Evolutionary conservation across 2,888 invertebrate species (phyloP).

Genomic region (Dorcus hopei): DNA sequence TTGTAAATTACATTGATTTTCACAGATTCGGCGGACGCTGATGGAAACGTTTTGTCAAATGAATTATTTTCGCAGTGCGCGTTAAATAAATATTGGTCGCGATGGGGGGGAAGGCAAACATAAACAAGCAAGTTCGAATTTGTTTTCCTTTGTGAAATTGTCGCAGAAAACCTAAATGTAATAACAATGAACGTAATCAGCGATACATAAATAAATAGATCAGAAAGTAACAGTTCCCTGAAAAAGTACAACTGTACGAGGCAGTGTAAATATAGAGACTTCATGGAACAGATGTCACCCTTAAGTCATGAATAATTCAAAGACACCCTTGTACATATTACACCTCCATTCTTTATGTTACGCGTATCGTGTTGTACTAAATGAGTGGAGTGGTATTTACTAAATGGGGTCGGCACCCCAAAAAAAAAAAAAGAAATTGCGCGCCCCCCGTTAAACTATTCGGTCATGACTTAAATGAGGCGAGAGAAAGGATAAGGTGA

Average conservation of each 20-base stretch:
- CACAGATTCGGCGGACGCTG: slow-evolving; percentile 10
- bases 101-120: too few species aligned
- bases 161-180: too few species aligned
- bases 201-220: background rate
- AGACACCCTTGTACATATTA: slow-evolving; percentile 29
- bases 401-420: slow-evolving; percentile 22
- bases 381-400: slow-evolving; percentile 31
- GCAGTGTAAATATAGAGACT: slow-evolving; percentile 26
- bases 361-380: slow-evolving; percentile 34
- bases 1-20: slow-evolving; percentile 20
- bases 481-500: slow-evolving; percentile 19
- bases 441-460: slow-evolving; percentile 27
- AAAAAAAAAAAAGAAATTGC: background rate
- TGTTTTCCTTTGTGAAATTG: too few species aligned
- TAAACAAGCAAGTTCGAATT: too few species aligned
- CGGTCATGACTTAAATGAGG: slow-evolving; percentile 33
- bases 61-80: background rate
- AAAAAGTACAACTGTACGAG: slow-evolving; percentile 28
- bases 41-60: background rate
- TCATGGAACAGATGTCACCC: slow-evolving; percentile 32
- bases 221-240: background rate
- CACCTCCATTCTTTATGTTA: slow-evolving; percentile 32
- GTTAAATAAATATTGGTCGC: background rate
- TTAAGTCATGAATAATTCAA: slow-evolving; percentile 34
- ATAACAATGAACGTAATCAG: too few species aligned